Evolutionary conservation across 2,888 invertebrate species (phyloP).

Genomic region (Pandemis cinnamomeana): DNA sequence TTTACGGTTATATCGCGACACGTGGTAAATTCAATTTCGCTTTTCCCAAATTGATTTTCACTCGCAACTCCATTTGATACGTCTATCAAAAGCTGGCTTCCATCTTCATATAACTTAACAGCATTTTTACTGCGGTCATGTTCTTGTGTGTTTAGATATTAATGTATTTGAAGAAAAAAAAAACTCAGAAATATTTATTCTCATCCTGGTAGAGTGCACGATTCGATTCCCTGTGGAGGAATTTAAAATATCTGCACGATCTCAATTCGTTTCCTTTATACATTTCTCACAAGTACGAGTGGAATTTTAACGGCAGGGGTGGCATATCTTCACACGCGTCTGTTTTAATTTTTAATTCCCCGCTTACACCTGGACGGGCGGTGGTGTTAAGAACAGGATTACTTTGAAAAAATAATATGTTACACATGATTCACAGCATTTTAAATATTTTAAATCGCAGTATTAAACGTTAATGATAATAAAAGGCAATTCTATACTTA

Average conservation of each 20-base stretch:
- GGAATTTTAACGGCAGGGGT: constrained; percentile 45
- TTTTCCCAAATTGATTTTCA: constrained; percentile 58
- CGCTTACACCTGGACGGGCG: constrained; percentile 21
- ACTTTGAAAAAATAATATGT: constrained; percentile 2
- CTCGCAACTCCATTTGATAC: constrained; percentile 53
- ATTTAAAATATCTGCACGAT: constrained; percentile 63
- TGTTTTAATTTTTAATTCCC: constrained; percentile 41
- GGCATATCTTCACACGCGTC: constrained; percentile 37
- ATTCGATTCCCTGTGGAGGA: constrained; percentile 45
- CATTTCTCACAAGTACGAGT: constrained; percentile 50
- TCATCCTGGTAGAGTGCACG: constrained; percentile 16
- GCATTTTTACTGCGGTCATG: constrained; percentile 4
- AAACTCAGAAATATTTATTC: constrained; percentile 15
- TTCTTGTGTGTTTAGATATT: background rate
- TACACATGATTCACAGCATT: background rate
- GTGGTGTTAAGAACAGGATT: constrained; percentile 21
- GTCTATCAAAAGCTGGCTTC: constrained; percentile 32
- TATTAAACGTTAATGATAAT: too few species aligned
- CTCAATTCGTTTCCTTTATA: constrained; percentile 60
- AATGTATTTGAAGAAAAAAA: background rate
- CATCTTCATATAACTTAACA: background rate
- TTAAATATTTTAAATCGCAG: background rate
- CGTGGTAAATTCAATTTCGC: constrained; percentile 62
- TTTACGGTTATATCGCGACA: constrained; percentile 56
- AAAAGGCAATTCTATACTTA: too few species aligned